Evolutionary conservation across 1,140 invertebrate species (phyloP).

Genomic region (Vanessa tameamea): DNA sequence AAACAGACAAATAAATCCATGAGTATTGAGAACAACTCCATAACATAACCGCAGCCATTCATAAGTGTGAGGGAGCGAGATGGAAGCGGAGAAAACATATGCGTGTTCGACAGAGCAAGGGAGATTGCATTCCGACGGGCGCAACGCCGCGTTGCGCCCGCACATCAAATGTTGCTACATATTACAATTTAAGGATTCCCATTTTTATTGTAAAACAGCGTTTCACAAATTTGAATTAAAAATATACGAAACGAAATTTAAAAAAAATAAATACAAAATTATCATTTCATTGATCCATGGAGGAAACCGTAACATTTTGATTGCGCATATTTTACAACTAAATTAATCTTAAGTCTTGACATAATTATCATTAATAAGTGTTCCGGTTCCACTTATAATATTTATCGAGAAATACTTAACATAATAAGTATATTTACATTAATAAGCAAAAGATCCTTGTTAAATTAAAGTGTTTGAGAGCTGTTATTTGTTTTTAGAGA

Average conservation of each 20-base stretch:
- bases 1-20: constrained; percentile 48
- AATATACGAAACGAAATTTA: neutral
- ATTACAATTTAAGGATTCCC: neutral
- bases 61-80: constrained; percentile 68
- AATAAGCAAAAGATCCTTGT: neutral
- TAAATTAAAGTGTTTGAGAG: neutral
- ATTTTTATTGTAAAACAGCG: neutral
- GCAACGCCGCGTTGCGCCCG: constrained; percentile 42
- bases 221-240: neutral
- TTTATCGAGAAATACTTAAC: no score
- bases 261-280: no score
- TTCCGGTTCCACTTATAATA: no score
- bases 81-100: constrained; percentile 56
- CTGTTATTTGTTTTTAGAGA: neutral
- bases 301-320: neutral
- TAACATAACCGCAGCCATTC: constrained; percentile 63
- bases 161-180: constrained; percentile 33
- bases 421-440: neutral
- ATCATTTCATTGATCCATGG: no score
- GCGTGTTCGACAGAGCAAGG: constrained; percentile 62
- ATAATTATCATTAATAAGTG: no score
- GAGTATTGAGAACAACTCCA: constrained; percentile 60
- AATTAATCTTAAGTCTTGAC: no score
- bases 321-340: neutral
- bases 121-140: constrained; percentile 73